Percentiles rank a stretch among this genome's conserved stretches.
Evolutionary conservation across 2,888 invertebrate genomes (phyloP).

Genomic region (Dasysyrphus albostriatus): DNA sequence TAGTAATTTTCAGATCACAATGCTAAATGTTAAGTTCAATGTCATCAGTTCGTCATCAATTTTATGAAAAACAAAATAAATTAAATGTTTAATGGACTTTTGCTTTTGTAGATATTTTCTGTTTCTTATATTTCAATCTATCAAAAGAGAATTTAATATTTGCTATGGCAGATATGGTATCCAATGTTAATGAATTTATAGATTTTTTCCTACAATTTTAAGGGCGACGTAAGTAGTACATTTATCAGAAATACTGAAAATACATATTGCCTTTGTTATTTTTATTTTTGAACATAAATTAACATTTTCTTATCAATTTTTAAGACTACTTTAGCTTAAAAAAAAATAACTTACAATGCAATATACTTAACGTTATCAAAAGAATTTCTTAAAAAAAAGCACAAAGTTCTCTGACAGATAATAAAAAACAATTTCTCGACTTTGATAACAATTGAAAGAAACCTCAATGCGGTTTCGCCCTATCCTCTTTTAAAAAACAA

Average conservation of each 20-base stretch:
- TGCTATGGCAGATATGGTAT: background rate
- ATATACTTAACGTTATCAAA: background rate
- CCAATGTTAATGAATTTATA: background rate
- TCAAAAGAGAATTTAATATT: background rate
- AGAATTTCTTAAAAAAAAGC: background rate
- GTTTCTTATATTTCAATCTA: background rate
- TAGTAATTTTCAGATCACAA: background rate
- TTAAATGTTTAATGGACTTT: background rate
- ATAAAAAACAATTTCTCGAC: background rate
- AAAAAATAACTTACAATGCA: background rate
- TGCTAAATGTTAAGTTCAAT: conserved; percentile 8
- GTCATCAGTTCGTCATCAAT: background rate
- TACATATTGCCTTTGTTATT: background rate
- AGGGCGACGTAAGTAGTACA: background rate
- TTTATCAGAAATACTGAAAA: background rate
- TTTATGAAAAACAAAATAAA: background rate
- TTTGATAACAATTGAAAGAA: background rate
- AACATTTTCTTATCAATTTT: conserved; percentile 13
- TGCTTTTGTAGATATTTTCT: background rate
- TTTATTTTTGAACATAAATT: background rate
- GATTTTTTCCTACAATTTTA: background rate
- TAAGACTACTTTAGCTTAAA: background rate
- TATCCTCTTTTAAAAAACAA: conserved; percentile 2
- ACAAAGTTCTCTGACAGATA: conserved; percentile 7
- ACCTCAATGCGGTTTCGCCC: background rate